A percentile compares a stretch with the other conserved stretches of the same genome.
Evolutionary conservation across 2,888 invertebrate species (phyloP).

Genomic region (Orgyia antiqua): DNA sequence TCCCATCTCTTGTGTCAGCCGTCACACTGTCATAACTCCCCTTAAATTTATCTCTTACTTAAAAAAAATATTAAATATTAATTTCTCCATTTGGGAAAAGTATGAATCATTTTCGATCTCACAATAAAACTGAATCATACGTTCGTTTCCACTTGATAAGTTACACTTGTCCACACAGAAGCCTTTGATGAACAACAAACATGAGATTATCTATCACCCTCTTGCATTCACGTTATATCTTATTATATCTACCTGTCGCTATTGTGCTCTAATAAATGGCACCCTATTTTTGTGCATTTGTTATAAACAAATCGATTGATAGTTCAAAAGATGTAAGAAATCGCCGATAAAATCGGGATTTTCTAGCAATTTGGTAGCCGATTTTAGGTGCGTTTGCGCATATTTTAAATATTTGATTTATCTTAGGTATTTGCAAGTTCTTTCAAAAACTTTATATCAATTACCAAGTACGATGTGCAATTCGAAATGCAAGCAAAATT

Average conservation of each 20-base stretch:
- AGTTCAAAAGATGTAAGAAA: too few relatives aligned
- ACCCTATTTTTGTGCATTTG: slow-evolving; percentile 21
- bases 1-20: too few relatives aligned
- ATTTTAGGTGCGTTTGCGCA: background rate
- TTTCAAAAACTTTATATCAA: too few relatives aligned
- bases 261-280: slow-evolving; percentile 42
- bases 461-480: too few relatives aligned
- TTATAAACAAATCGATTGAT: background rate
- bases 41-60: too few relatives aligned
- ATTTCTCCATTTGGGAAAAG: background rate
- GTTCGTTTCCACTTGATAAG: slow-evolving; percentile 19
- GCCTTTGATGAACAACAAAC: slow-evolving; percentile 45
- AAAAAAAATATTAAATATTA: too few relatives aligned
- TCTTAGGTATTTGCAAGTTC: too few relatives aligned
- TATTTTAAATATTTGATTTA: too few relatives aligned
- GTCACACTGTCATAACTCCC: too few relatives aligned
- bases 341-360: slow-evolving; percentile 4
- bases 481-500: too few relatives aligned
- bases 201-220: slow-evolving; percentile 43
- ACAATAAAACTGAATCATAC: slow-evolving; percentile 8
- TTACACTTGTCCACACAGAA: slow-evolving; percentile 22
- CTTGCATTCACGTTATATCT: slow-evolving; percentile 41
- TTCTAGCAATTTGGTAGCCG: slow-evolving; percentile 5
- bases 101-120: slow-evolving; percentile 4
- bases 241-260: slow-evolving; percentile 67